These are phyloP conservation scores for Endotricha flammealis DNA, from an alignment of 2,888 invertebrate genomes.

Conservation along the genomic window DNA sequence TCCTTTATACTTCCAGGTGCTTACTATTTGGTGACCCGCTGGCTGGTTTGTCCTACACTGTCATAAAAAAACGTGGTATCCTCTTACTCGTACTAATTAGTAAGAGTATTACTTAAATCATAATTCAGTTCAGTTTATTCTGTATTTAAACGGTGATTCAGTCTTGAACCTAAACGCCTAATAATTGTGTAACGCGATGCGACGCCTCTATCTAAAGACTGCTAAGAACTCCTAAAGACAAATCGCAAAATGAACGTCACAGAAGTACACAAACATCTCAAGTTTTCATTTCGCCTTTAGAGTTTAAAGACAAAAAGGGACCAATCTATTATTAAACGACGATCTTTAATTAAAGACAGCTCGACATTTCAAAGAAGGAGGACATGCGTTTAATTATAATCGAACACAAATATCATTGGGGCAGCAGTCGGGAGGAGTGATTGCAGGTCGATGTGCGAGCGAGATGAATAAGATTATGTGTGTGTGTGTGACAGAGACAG, in stretches of 20 bases:
- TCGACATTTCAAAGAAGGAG: slow-evolving; percentile 77
- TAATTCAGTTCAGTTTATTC: no score
- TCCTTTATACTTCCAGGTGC: no score
- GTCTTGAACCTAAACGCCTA: no score
- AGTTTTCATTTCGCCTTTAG: slow-evolving; percentile 26
- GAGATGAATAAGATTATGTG: slow-evolving; percentile 35
- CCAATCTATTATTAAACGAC: slow-evolving; percentile 57
- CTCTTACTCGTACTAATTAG: no score
- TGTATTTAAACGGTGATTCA: no score
- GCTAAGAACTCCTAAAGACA: background rate
- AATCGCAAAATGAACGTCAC: slow-evolving; percentile 6
- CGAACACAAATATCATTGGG: slow-evolving; percentile 77
- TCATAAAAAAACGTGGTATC: no score
- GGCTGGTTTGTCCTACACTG: no score
- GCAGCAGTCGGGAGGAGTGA: slow-evolving; percentile 54
- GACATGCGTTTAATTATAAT: slow-evolving; percentile 73
- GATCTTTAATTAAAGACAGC: slow-evolving; percentile 71
- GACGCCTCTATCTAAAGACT: background rate
- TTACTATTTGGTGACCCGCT: no score
- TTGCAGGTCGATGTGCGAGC: slow-evolving; percentile 50
- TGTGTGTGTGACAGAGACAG: slow-evolving; percentile 53
- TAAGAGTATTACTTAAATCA: no score
- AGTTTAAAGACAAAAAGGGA: slow-evolving; percentile 44
- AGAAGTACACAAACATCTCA: slow-evolving; percentile 21
- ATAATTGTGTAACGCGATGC: no score